Evolutionary conservation across 2,113 vertebrate species (phyloP).

Genomic region (Tringa solitaria): DNA sequence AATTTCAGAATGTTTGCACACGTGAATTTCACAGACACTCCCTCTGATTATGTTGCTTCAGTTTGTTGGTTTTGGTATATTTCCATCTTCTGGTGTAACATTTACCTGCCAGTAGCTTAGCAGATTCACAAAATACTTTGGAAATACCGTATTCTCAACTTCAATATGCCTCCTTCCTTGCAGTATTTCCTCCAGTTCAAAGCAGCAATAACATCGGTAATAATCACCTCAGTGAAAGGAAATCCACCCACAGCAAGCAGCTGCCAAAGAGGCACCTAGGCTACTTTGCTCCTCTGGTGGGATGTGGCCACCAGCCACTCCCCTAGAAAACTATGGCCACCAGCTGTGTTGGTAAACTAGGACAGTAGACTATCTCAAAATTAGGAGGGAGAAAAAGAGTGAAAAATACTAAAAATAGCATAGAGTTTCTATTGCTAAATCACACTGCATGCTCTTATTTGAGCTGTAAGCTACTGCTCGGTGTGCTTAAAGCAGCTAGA

Average conservation of each 20-base stretch:
- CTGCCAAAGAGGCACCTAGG: background rate
- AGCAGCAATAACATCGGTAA: background rate
- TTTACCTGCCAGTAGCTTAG: background rate
- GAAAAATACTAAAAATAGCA: background rate
- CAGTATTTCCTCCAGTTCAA: background rate
- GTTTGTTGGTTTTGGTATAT: background rate
- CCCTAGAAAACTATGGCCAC: background rate
- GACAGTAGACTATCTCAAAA: background rate
- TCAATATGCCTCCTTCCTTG: background rate
- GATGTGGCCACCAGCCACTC: background rate
- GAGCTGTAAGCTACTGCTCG: background rate
- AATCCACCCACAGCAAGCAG: background rate
- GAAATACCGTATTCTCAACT: background rate
- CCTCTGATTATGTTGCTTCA: background rate
- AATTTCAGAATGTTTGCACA: background rate
- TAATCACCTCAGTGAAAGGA: background rate
- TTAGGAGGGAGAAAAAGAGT: background rate
- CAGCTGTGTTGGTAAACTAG: background rate
- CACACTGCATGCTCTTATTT: background rate
- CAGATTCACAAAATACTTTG: background rate
- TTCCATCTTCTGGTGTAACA: background rate
- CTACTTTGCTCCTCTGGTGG: background rate
- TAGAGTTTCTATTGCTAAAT: background rate
- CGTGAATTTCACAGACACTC: rapidly evolving
- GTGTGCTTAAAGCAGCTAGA: background rate